Conservation (phyloP, 2,888 invertebrate genomes). For the Julus scandinavius region DNA sequence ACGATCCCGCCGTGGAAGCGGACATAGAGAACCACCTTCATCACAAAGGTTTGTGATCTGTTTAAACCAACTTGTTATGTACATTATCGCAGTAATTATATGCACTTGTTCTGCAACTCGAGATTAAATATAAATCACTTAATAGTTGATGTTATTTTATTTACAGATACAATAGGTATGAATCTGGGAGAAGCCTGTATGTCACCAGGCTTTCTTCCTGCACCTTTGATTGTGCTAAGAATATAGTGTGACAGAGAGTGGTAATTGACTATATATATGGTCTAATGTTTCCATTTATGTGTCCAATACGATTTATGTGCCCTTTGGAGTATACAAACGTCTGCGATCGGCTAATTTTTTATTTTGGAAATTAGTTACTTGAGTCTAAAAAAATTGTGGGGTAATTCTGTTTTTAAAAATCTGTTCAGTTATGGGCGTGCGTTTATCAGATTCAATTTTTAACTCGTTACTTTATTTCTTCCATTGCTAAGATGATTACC, state of each 20-base stretch:
- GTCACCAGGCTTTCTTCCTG: neutral
- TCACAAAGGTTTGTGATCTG: constrained; percentile 34
- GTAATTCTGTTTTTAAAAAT: too few species aligned
- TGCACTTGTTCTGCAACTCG: too few species aligned
- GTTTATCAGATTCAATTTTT: too few species aligned
- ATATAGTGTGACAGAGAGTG: neutral
- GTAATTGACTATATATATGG: neutral
- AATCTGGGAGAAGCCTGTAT: constrained; percentile 47
- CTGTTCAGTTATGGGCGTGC: too few species aligned
- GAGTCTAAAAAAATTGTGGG: too few species aligned
- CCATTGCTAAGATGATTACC: neutral
- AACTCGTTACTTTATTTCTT: too few species aligned
- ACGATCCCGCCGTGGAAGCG: constrained; percentile 79
- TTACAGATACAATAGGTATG: constrained; percentile 52
- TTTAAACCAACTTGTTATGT: too few species aligned
- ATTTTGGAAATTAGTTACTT: neutral
- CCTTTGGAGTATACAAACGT: neutral
- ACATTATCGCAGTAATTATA: neutral
- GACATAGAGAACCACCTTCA: constrained; percentile 61
- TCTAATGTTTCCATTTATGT: neutral
- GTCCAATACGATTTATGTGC: neutral
- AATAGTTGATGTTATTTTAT: neutral
- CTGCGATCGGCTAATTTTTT: neutral
- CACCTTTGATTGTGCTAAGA: neutral
- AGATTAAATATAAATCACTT: neutral